Percentiles rank a stretch among this genome's conserved stretches.
These are phyloP conservation scores for Pantala flavescens DNA, from an alignment of 1,140 invertebrate species.

Conservation along the genomic window DNA sequence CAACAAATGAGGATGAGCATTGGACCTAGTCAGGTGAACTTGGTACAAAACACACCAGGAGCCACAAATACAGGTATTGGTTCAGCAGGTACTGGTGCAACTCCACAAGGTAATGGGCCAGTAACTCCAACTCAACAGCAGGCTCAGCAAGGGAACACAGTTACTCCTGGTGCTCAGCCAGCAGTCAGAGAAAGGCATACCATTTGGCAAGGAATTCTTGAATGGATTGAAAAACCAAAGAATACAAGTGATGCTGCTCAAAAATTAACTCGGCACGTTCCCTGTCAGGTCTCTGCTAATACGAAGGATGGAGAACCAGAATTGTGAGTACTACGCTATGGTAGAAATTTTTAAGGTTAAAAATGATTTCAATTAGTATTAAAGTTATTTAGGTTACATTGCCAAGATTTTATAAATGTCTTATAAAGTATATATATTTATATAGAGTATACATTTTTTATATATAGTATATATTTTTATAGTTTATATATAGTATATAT, in stretches of 20 bases:
- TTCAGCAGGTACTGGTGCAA: conserved; percentile 12
- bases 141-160: conserved; percentile 25
- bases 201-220: conserved; percentile 78
- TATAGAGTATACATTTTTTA: neutral
- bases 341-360: neutral
- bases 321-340: conserved; percentile 49
- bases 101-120: neutral
- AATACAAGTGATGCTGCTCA: conserved; percentile 50
- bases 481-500: too few species aligned
- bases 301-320: conserved; percentile 74
- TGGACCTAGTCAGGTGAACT: conserved; percentile 13
- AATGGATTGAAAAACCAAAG: conserved; percentile 84
- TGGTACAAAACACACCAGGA: conserved; percentile 14
- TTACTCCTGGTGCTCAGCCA: neutral
- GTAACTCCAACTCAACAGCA: conserved; percentile 28
- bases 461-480: conserved; percentile 18
- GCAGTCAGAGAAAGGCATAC: conserved; percentile 46
- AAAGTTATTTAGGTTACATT: conserved; percentile 21
- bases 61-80: conserved; percentile 12
- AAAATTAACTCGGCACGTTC: conserved; percentile 71
- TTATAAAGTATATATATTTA: too few species aligned
- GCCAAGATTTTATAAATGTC: too few species aligned
- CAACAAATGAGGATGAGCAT: neutral
- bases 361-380: conserved; percentile 15
- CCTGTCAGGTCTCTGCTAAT: conserved; percentile 69